Base-by-base conservation (phyloP, 2,888 invertebrate genomes). In the Rhyacophila evoluta region DNA sequence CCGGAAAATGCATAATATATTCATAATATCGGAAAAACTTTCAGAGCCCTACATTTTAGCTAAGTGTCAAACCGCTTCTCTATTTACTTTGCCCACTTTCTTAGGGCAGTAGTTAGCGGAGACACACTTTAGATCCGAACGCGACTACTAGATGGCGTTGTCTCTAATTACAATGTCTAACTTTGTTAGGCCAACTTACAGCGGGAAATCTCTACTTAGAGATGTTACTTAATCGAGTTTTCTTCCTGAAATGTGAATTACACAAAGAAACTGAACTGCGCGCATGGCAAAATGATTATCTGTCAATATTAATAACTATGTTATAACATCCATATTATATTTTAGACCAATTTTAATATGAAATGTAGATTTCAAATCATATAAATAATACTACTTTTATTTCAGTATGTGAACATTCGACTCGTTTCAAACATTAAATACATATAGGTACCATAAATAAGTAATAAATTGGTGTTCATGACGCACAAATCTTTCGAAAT, bases 1-100 rank as follows among this genome's bases (percentile, higher is more conserved):
- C 55, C 55, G 55, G 55, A 55, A 41, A 55, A 55, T 55, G 55
- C 55, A 55, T 55, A 55, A 55, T 55, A 25, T 55, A 55, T 55
- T 55, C 55, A 55, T 55, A 55, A 55, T 8, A 55, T 55, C 55
- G 55, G 19, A 25, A 55, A 55, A 55, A 55, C 55, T 55, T 55
- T 8, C 25, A 55, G 19, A 25, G 55, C 55, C 55, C 10, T 19
- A 19, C 55, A 55, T 55, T 55, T 55, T 25, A 55, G 55, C 55
- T 19, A 55, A 55, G 55, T 55, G 55, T 55, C 55, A 55, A 55
- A 55, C 55, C 55, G 19, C 55, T 55, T 19, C 55, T 55, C 55
- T 55, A 55, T 55, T 55, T 55, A 25, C 55, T 55, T 55, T n/a
- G 55, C 55, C 55, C 25, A 55, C 19, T 55, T 55, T 55, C 55